Base-by-base conservation (phyloP, 2,113 vertebrate genomes). In the Anolis sagrei region DNA sequence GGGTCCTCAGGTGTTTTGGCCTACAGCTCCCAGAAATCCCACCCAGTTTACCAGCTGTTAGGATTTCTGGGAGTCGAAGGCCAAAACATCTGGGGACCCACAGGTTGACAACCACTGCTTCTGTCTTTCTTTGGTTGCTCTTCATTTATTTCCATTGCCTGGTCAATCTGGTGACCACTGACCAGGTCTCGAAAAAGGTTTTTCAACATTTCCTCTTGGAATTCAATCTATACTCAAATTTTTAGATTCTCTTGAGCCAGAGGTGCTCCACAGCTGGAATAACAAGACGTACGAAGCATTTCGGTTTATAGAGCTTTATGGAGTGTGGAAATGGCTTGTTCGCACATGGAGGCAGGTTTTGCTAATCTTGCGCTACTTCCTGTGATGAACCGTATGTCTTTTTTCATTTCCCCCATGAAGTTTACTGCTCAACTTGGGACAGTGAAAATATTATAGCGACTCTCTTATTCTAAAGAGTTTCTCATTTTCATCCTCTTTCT, bases 201-300 rank as follows among this genome's bases (percentile, higher is more conserved):
- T 9, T 29, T 25, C 3, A 14, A 2, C 7, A 32, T 68, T 84
- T 69, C 49, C 64, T 79, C 77, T 48, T 54, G n/a, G 61, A 77
- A 39, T 21, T 4, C 4, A 36, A 64, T 6, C 48, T 54, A 9
- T 7, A 6, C 32, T 7, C 39, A 6, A 32, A 3, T 51, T 84
- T 70, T 39, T 68, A 1, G 1, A 23, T 62, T 4, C 54, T 73
- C 23, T 32, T 62, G 0, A 16, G 25, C 64, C 34, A 83, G 85
- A 25, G 76, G 62, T 77, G 83, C 61, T 39, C 34, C 11, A 1
- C 88, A 88, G 69, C 89, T 93, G 84, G 64, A 82, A 87, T 85
- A 91, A 87, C 83, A 92, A 68, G 81, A 27, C 19, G 10, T 2
- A 11, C 0, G 4, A 5, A 6, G 0, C 19, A 0, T 0, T 0